Conservation (phyloP, 1,140 invertebrate species). For the Drosophila navojoa region DNA sequence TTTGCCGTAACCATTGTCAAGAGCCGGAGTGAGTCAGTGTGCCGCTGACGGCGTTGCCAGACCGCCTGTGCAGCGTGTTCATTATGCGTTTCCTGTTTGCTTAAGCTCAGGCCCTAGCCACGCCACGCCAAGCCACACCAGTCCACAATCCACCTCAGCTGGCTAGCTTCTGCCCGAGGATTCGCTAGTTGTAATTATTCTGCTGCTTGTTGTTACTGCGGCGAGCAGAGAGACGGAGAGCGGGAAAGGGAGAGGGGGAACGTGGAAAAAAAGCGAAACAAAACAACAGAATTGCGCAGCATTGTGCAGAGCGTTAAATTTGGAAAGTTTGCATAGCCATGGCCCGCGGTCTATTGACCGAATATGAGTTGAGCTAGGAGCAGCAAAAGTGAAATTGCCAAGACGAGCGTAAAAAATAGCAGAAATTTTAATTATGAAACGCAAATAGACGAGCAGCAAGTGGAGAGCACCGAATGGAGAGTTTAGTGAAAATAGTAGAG, state of each 20-base stretch:
- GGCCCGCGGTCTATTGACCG: slow-evolving; percentile 67
- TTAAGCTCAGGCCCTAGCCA: slow-evolving; percentile 48
- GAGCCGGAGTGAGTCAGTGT: slow-evolving; percentile 49
- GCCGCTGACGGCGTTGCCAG: slow-evolving; percentile 41
- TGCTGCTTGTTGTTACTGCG: slow-evolving; percentile 43
- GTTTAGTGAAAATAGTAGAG: neutral
- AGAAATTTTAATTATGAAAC: slow-evolving; percentile 55
- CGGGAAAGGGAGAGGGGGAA: neutral
- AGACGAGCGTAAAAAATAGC: slow-evolving; percentile 42
- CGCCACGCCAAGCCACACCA: neutral
- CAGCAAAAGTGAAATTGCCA: slow-evolving; percentile 52
- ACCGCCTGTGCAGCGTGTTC: slow-evolving; percentile 66
- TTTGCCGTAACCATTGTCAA: slow-evolving; percentile 7
- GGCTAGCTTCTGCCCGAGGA: slow-evolving; percentile 37
- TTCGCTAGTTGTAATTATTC: slow-evolving; percentile 70
- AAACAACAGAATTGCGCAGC: slow-evolving; percentile 26
- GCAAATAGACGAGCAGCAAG: slow-evolving; percentile 41
- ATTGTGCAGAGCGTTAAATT: slow-evolving; percentile 79
- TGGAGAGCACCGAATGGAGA: neutral
- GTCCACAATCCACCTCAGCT: neutral
- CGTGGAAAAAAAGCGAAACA: slow-evolving; percentile 3
- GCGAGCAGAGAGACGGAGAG: slow-evolving; percentile 6
- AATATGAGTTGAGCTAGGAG: slow-evolving; percentile 33
- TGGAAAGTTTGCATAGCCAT: slow-evolving; percentile 68
- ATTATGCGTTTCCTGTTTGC: slow-evolving; percentile 82